phyloP scores from a whole-genome alignment of 2,888 invertebrate genomes.

The Liposcelis brunnea region DNA sequence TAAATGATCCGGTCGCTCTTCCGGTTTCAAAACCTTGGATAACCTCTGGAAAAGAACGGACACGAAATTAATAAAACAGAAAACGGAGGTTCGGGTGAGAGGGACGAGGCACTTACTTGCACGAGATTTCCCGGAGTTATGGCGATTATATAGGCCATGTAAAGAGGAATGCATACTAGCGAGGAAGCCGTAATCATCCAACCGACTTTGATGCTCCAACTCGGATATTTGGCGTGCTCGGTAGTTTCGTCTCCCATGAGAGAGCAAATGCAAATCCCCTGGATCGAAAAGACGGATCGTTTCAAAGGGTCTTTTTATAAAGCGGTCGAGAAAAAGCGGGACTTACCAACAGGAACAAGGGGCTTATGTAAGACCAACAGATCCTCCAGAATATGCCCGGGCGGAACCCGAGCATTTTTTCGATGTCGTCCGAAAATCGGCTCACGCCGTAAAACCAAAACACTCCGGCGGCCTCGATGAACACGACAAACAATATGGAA shows the following conservation, averaged over 20 bases:
- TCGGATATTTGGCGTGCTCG: conserved; percentile 51
- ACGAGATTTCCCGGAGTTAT: conserved; percentile 42
- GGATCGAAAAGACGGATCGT: conserved; percentile 16
- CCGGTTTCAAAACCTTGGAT: conserved; percentile 31
- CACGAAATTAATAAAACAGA: background rate
- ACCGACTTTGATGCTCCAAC: conserved; percentile 65
- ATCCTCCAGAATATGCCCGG: conserved; percentile 66
- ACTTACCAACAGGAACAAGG: conserved; percentile 60
- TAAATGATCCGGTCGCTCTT: conserved; percentile 25
- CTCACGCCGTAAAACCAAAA: conserved; percentile 81
- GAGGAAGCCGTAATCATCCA: conserved; percentile 73
- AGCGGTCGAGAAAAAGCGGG: too few relatives aligned
- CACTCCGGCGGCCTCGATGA: conserved; percentile 77
- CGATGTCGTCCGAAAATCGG: conserved; percentile 61
- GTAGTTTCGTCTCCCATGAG: conserved; percentile 62
- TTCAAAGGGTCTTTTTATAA: too few relatives aligned
- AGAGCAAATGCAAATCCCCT: conserved; percentile 70
- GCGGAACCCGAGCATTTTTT: conserved; percentile 63
- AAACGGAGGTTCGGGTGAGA: too few relatives aligned
- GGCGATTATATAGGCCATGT: conserved; percentile 59
- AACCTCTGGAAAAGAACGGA: conserved; percentile 26
- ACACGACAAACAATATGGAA: conserved; percentile 77
- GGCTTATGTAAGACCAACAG: conserved; percentile 77
- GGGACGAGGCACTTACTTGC: too few relatives aligned
- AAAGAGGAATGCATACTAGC: conserved; percentile 67